Conservation (phyloP, 2,113 vertebrate species). For the Alligator mississippiensis region DNA sequence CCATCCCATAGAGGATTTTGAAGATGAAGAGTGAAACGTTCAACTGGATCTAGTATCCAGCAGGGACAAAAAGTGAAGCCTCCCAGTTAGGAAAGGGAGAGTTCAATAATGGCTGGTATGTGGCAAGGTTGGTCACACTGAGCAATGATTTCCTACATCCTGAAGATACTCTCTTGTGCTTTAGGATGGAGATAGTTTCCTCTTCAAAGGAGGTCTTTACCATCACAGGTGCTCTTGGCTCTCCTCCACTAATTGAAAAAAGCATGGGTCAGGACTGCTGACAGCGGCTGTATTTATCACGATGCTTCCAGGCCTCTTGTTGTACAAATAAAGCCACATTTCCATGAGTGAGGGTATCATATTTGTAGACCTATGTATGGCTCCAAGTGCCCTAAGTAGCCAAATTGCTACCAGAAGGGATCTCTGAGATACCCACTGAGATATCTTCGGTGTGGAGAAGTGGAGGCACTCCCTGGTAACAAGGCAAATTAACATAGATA, state of each 20-base stretch:
- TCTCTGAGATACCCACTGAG: neutral
- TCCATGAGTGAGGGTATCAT: neutral
- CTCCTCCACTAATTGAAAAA: neutral
- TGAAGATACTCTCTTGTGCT: neutral
- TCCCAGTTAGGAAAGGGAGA: neutral
- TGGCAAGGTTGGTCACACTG: neutral
- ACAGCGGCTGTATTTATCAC: neutral
- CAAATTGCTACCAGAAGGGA: neutral
- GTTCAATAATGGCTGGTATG: neutral
- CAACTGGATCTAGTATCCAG: neutral
- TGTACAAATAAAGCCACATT: accelerated
- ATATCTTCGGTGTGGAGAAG: neutral
- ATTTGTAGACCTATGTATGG: neutral
- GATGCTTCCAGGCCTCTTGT: neutral
- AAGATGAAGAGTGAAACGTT: neutral
- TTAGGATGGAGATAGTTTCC: neutral
- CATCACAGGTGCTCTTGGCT: neutral
- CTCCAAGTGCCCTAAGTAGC: neutral
- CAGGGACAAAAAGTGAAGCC: neutral
- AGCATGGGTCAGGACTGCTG: neutral
- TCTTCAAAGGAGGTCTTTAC: neutral
- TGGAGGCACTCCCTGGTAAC: neutral
- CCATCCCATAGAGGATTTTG: neutral
- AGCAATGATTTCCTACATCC: neutral
- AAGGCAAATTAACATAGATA: neutral